Base-by-base conservation (phyloP, 2,113 vertebrate species). In the Willisornis vidua region DNA sequence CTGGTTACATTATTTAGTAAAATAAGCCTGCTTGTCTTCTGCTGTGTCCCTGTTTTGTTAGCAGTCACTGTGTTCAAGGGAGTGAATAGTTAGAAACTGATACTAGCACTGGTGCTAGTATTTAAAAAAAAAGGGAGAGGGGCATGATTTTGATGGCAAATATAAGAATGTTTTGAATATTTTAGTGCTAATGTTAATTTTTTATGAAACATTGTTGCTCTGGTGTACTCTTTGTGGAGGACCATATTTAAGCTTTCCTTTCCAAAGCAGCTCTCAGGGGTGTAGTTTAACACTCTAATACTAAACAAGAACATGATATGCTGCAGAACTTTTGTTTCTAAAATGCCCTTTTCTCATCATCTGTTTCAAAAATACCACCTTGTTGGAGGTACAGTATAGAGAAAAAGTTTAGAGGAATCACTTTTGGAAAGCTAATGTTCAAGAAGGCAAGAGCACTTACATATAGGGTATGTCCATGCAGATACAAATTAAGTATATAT, bases 181-280 rank as follows among this genome's bases (percentile, higher is more conserved):
- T 95, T 94, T 87, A 75, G 73, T 86, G 46, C 85, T 93, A 66
- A 52, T 61, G 52, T 66, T 94, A 68, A 55, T 61, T 48, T 68
- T 96, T 96, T 84, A 91, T 85, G 68, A 94, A 96, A 54, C 33
- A 24, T 67, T 90, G 82, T 87, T 94, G 43, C 94, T 91, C 55
- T 14, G 12, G 67, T 31, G 39, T 61, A 75, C 54, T 95, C 82
- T 95, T 87, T 49, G 28, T 70, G 65, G 49, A 96, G 57, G 74
- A 51, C 83, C 87, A 41, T 94, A 96, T 97, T 97, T 83, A 93
- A 96, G 85, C 66, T 83, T 96, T 87, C n/a, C 48, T 86, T 94
- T 80, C 79, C 85, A 78, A 92, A 91, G 72, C 68, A 84, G 49
- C 61, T 93, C 75, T 94, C 85, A 24, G 31, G 45, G 23, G n/a